phyloP scores from a whole-genome alignment of 2,888 invertebrate genomes.

The Pseudococcus viburni region DNA sequence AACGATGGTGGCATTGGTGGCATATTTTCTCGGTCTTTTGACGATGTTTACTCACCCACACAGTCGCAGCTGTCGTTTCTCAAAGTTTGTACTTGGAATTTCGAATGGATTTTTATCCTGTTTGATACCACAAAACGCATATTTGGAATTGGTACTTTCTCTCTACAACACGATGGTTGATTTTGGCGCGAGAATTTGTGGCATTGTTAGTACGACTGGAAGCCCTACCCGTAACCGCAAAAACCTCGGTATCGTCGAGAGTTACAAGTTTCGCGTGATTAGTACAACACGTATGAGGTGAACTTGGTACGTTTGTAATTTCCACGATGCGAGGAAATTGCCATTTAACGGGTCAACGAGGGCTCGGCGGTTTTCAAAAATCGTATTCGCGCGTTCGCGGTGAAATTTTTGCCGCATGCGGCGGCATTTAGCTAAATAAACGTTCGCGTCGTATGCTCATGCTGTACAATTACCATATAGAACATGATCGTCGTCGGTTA shows the following conservation, averaged over 20 bases:
- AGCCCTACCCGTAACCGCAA: background rate
- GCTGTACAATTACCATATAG: conserved; percentile 51
- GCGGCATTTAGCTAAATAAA: conserved; percentile 10
- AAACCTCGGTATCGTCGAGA: background rate
- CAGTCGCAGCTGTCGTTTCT: conserved; percentile 1
- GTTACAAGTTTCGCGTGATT: background rate
- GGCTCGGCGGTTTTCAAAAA: background rate
- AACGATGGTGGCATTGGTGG: background rate
- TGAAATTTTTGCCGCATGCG: background rate
- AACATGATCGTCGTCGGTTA: conserved; percentile 44
- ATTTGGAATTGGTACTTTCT: background rate
- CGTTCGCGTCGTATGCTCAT: background rate
- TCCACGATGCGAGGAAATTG: background rate
- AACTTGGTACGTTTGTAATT: background rate
- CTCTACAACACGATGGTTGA: background rate
- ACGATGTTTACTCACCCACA: background rate
- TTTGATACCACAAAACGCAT: conserved; percentile 7
- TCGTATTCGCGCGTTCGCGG: background rate
- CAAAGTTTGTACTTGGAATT: background rate
- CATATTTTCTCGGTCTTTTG: background rate
- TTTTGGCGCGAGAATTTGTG: conserved; percentile 21
- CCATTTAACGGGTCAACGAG: conserved; percentile 15
- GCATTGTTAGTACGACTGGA: background rate
- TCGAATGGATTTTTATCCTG: background rate
- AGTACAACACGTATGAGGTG: background rate